These are phyloP conservation scores for Thamnophis elegans DNA, from an alignment of 2,797 vertebrate genomes.

Conservation along the genomic window DNA sequence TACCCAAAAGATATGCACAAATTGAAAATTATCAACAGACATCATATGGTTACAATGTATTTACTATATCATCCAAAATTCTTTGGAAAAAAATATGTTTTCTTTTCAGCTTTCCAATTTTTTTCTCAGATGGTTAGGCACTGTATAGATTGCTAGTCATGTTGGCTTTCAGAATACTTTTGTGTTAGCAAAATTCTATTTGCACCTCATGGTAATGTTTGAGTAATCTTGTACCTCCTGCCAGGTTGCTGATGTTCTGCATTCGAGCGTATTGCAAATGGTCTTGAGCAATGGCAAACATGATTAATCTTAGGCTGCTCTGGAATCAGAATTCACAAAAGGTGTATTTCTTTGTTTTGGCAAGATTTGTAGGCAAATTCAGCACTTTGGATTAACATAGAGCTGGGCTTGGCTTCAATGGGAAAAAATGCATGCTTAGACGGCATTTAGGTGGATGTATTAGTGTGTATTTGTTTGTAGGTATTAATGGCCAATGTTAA, in stretches of 20 bases:
- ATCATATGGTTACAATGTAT: neutral
- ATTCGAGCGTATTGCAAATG: neutral
- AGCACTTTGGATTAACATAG: neutral
- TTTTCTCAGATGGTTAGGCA: neutral
- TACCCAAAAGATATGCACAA: neutral
- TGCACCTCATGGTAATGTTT: neutral
- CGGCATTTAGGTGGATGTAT: neutral
- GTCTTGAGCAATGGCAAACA: slow-evolving; percentile 7
- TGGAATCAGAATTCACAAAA: slow-evolving; percentile 18
- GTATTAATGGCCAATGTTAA: neutral
- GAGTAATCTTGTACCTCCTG: neutral
- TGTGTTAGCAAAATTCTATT: neutral
- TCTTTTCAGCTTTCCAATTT: neutral
- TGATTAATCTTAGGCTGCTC: slow-evolving; percentile 4
- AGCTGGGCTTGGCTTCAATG: neutral
- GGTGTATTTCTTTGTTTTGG: slow-evolving; percentile 25
- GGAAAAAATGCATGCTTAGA: neutral
- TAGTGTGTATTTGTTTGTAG: neutral
- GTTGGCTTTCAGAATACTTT: neutral
- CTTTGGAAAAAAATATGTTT: neutral
- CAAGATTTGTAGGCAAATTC: neutral
- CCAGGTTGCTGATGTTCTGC: neutral
- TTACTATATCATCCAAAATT: neutral
- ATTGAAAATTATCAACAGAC: neutral
- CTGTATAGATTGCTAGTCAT: neutral